A percentile compares a stretch with the other conserved stretches of the same genome.
Evolutionary conservation across 2,797 vertebrate genomes (phyloP).

Genomic region (Gephyroberyx darwinii): DNA sequence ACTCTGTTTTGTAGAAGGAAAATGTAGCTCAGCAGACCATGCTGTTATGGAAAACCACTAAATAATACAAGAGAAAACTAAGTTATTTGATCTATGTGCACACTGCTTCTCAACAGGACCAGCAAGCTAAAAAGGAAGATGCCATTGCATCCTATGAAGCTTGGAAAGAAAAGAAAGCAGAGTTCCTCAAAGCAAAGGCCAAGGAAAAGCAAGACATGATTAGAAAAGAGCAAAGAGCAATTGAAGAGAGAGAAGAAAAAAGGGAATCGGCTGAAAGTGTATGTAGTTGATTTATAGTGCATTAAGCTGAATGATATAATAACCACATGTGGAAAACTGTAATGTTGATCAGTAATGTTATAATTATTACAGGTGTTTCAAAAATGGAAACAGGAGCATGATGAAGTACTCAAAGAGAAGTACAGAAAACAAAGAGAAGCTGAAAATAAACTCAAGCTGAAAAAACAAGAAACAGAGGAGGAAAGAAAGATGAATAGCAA

Average conservation of each 20-base stretch:
- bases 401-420: constrained; percentile 82
- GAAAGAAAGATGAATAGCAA: constrained; percentile 84
- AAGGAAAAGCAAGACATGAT: constrained; percentile 80
- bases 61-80: neutral
- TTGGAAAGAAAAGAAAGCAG: constrained; percentile 91
- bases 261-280: constrained; percentile 85
- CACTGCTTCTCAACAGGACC: constrained; percentile 73
- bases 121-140: constrained; percentile 84
- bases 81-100: neutral
- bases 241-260: constrained; percentile 82
- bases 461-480: constrained; percentile 81
- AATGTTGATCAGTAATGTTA: constrained; percentile 1
- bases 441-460: constrained; percentile 81
- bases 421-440: constrained; percentile 79
- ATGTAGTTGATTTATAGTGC: neutral
- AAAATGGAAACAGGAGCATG: constrained; percentile 90
- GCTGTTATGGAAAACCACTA: neutral
- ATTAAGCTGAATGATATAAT: neutral
- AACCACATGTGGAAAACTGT: neutral
- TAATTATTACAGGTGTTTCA: constrained; percentile 86
- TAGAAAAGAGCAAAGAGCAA: constrained; percentile 77
- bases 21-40: neutral
- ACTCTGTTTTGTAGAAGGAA: neutral
- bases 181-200: constrained; percentile 79
- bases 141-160: constrained; percentile 88